Evolutionary conservation across 2,888 invertebrate genomes (phyloP), one percentile per base, ranked within the genome.

Genomic region (Thalpophila matura): DNA sequence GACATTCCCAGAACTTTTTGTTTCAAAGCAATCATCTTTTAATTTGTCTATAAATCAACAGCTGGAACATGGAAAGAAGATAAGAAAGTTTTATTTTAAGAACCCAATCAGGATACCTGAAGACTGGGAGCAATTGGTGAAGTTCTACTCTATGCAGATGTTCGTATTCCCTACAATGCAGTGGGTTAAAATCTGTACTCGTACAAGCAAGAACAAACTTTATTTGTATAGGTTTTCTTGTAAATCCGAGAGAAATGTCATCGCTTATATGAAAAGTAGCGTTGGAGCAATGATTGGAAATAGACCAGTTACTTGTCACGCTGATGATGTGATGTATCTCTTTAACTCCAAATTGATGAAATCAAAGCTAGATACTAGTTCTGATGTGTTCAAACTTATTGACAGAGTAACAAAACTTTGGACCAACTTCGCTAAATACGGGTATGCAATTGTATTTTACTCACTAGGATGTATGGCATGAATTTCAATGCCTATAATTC

Each of bases 391-490:
- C 26, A 50, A 71, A 56, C 61, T 86, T 53, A 83, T 89, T 18
- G 71, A 86, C 4, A 81, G 64, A 51, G 69, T 86, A 3, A 83
- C 85, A 1, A 82, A 62, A 22, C 74, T 89, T 16, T 87, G 86
- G 85, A 85, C 87, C 0, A 86, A 89, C 59, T 87, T 89, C 27
- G 88, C 88, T 35, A 89, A 87, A 81, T 81, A 71, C 38, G 89
- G 89, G 88, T 89, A 64, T 56, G n/a, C n/a, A 35, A 35, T 35
- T 3, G 6, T 35, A 3, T 5, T n/a, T n/a, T n/a, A n/a, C n/a
- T n/a, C n/a, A n/a, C n/a, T n/a, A n/a, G n/a, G n/a, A n/a, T n/a
- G n/a, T n/a, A n/a, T n/a, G n/a, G n/a, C n/a, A n/a, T n/a, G n/a
- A n/a, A n/a, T n/a, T n/a, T n/a, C n/a, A n/a, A n/a, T n/a, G n/a